phyloP scores from a whole-genome alignment of 2,113 vertebrate genomes.

The Brachyistius frenatus region DNA sequence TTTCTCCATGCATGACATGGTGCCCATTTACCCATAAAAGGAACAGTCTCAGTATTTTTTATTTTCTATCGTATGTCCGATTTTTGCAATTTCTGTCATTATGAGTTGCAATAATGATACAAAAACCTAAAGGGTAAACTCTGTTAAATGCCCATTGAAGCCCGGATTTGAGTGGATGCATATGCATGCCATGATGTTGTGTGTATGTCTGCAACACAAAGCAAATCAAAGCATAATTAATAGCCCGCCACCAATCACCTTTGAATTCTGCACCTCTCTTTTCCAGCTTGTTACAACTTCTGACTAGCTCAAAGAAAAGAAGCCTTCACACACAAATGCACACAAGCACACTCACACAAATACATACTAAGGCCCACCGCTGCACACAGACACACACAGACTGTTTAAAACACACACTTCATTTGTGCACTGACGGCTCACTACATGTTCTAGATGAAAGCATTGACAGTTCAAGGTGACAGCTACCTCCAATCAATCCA shows the following conservation, averaged over 20 bases:
- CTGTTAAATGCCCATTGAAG: not conserved
- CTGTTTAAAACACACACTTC: conserved; percentile 56
- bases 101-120: not conserved
- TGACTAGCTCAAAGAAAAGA: conserved; percentile 21
- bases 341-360: conserved; percentile 6
- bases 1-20: too few species aligned
- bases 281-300: conserved; percentile 28
- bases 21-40: too few species aligned
- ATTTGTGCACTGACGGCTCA: conserved; percentile 72
- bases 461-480: conserved; percentile 80
- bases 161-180: too few species aligned
- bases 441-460: conserved; percentile 66
- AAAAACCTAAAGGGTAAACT: not conserved
- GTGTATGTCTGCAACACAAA: not conserved
- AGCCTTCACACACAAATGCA: conserved; percentile 12
- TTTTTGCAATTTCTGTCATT: not conserved
- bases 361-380: not conserved
- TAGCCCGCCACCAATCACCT: not conserved
- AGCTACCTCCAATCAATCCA: conserved; percentile 61
- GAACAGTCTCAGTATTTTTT: too few species aligned
- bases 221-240: conserved; percentile 26
- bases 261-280: conserved; percentile 9
- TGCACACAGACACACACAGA: conserved; percentile 37
- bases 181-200: too few species aligned
- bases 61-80: not conserved